Percentiles rank a stretch among this genome's conserved stretches.
Conservation (phyloP, 2,797 vertebrate species). For the Notamacropus eugenii region DNA sequence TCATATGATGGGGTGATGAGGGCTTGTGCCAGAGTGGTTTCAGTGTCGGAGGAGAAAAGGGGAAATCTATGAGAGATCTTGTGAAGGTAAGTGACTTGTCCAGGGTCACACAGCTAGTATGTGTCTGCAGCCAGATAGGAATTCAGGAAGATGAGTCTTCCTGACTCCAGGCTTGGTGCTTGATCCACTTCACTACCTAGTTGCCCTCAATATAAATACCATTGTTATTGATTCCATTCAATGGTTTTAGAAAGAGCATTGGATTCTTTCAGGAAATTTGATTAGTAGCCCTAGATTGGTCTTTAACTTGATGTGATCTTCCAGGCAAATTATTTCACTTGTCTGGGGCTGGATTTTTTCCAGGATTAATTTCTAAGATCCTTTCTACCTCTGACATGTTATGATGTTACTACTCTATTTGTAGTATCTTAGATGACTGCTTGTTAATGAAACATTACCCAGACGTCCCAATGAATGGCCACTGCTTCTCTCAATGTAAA, state of each 20-base stretch:
- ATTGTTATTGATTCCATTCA: neutral
- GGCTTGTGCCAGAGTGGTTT: too few species aligned
- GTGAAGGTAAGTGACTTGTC: too few species aligned
- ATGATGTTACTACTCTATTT: neutral
- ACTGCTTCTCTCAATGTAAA: neutral
- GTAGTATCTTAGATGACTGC: neutral
- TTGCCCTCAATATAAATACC: neutral
- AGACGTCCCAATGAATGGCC: neutral
- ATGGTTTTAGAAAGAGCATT: neutral
- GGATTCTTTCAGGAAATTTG: neutral
- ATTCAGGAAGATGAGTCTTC: too few species aligned
- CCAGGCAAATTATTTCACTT: neutral
- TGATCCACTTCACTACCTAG: too few species aligned
- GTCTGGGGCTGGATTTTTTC: neutral
- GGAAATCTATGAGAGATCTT: too few species aligned
- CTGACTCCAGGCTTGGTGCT: too few species aligned
- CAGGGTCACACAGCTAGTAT: too few species aligned
- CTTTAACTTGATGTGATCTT: neutral
- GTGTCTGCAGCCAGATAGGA: too few species aligned
- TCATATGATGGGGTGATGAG: too few species aligned
- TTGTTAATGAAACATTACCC: neutral
- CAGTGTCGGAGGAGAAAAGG: too few species aligned
- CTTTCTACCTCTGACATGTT: neutral
- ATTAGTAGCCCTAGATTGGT: neutral
- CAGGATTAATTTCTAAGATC: neutral